Base-by-base conservation (phyloP, 2,113 vertebrate species). In the Romanogobio albipinnatus region DNA sequence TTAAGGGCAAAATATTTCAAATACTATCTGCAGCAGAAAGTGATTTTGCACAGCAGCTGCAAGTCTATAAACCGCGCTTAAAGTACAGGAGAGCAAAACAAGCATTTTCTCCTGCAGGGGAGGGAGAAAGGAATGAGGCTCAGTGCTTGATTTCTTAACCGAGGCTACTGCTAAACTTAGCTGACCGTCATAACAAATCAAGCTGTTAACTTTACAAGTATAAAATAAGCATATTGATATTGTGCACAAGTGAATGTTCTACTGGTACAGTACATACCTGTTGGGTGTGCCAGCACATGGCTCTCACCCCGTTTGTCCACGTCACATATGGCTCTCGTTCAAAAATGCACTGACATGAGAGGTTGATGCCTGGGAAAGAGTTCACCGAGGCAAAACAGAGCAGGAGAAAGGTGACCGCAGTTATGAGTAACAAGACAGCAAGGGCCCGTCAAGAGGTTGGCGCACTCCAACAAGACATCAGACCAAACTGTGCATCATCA, bases 101-200 rank as follows among this genome's bases (percentile, higher is more conserved):
- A 14, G 4, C 3, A 17, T 77, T 6, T 33, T 19, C 22, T 51
- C 39, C 10, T 15, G 45, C n/a, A 45, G 17, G 17, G 13, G n/a
- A 61, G 13, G 33, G 58, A 64, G 24, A 17, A 29, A 66, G n/a
- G 61, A 79, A 47, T 26, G 76, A 62, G 10, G 29, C 51, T 24
- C 22, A 11, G 56, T 26, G 76, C 58, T 45, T 29, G 58, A 79
- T 62, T 24, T 79, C 76, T 62, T 79, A 62, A 66, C 59, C 61
- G 66, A 29, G 14, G 45, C 43, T 14, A 49, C 26, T 51, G 26
- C 78, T 81, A 49, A 51, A 68, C 61, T 81, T 51, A 81, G 45
- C 26, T 51, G 45, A 81, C 8, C 9, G 43, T 79, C 76, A 62
- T 45, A 45, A n/a, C 61, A 66, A 51, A 81, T 68, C 58, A 11